phyloP scores from a whole-genome alignment of 92 coral and sea anemone genomes.

The Bergia sp. region DNA sequence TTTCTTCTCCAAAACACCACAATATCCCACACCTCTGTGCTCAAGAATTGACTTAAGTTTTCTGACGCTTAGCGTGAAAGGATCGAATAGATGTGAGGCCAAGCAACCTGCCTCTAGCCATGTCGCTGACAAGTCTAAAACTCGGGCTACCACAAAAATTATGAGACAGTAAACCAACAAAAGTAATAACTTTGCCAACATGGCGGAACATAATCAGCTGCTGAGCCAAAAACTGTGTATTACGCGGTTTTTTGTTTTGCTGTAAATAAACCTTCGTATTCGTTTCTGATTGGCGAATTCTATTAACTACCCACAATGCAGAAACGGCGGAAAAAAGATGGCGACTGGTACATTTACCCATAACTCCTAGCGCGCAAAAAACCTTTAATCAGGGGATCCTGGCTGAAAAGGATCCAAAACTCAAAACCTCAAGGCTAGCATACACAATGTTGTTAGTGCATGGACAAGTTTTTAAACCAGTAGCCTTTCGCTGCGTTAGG shows the following conservation, averaged over 20 bases:
- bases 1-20: conserved; percentile 90
- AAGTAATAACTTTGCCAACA: conserved; percentile 83
- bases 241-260: conserved; percentile 50
- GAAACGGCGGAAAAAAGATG: neutral
- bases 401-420: too few relatives aligned
- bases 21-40: conserved; percentile 95
- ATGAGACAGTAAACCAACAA: conserved; percentile 81
- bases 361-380: too few relatives aligned
- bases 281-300: conserved; percentile 75
- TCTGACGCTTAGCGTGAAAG: conserved; percentile 94
- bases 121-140: conserved; percentile 86
- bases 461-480: too few relatives aligned
- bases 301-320: conserved; percentile 60
- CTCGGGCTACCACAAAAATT: conserved; percentile 82
- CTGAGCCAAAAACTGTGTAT: conserved; percentile 45
- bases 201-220: conserved; percentile 76
- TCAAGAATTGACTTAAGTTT: conserved; percentile 90
- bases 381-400: too few relatives aligned
- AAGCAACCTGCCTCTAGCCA: conserved; percentile 97
- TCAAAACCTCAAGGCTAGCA: too few relatives aligned
- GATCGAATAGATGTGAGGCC: conserved; percentile 88
- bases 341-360: too few relatives aligned
- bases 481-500: too few relatives aligned
- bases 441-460: too few relatives aligned
- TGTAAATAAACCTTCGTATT: conserved; percentile 50